Conservation (phyloP, 2,888 invertebrate genomes). For the Xanthia icteritia region DNA sequence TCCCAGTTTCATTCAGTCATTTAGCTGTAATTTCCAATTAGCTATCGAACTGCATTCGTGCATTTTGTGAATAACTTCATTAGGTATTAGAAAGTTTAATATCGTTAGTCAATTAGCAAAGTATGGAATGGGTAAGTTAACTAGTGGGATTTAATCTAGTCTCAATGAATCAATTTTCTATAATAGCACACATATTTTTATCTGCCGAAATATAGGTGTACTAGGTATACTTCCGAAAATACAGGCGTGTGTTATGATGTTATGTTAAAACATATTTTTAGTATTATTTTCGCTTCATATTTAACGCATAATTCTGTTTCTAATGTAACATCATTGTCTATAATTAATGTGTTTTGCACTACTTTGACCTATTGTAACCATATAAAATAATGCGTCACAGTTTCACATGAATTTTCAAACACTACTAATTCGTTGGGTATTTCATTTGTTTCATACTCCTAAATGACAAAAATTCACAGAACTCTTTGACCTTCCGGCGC, state of each 20-base stretch:
- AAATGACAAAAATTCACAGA: no score
- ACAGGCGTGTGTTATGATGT: no score
- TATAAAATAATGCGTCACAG: neutral
- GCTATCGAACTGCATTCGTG: neutral
- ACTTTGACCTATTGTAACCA: neutral
- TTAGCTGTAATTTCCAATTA: conserved; percentile 9
- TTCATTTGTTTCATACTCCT: no score
- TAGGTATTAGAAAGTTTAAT: neutral
- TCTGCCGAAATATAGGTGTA: no score
- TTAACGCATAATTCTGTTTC: neutral
- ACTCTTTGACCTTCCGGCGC: no score
- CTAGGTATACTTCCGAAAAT: no score
- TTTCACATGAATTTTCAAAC: neutral
- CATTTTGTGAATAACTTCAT: conserved; percentile 13
- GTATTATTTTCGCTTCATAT: neutral
- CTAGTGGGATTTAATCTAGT: neutral
- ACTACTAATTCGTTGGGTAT: neutral
- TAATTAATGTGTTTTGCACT: neutral
- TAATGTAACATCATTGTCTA: no score
- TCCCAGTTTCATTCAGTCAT: conserved; percentile 41
- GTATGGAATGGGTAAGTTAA: neutral
- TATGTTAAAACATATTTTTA: no score
- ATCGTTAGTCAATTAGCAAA: neutral
- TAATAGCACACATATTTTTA: neutral
- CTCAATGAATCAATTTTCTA: neutral